A percentile compares a stretch with the other conserved stretches of the same genome.
phyloP scores from a whole-genome alignment of 2,888 invertebrate genomes.

The Cantharis rufa region DNA sequence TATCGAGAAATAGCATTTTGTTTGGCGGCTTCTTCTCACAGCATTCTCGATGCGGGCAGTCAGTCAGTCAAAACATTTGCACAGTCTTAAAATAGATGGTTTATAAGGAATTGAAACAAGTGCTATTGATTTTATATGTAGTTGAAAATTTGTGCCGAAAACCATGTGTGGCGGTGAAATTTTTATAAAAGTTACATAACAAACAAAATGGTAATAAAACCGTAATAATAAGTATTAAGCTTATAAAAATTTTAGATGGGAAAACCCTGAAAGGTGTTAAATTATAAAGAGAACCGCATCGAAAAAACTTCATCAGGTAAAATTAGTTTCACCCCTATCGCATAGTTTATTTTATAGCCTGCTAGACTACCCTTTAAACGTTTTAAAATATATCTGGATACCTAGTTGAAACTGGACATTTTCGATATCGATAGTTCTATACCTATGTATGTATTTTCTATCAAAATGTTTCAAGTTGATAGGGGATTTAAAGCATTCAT shows the following conservation, averaged over 20 bases:
- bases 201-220: not conserved
- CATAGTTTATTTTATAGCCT: conserved; percentile 33
- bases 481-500: conserved; percentile 8
- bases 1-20: too few species aligned
- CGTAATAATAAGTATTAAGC: not conserved
- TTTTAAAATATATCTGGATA: conserved; percentile 12
- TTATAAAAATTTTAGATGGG: conserved; percentile 5
- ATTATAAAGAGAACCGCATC: conserved; percentile 10
- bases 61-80: too few species aligned
- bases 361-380: conserved; percentile 8
- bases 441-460: conserved; percentile 4
- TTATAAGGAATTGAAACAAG: too few species aligned
- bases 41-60: too few species aligned
- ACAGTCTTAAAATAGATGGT: too few species aligned
- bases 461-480: conserved; percentile 21
- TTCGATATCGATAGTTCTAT: conserved; percentile 9
- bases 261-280: conserved; percentile 24
- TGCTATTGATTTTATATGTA: too few species aligned
- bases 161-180: too few species aligned
- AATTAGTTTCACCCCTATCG: conserved; percentile 35
- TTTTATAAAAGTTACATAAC: not conserved
- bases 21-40: too few species aligned
- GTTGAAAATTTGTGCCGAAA: too few species aligned
- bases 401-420: conserved; percentile 16
- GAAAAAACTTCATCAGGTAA: conserved; percentile 22